Base-by-base conservation (phyloP, 30 jellyfish, hydroid and myxozoan genomes). In the Cassiopea xamachana region DNA sequence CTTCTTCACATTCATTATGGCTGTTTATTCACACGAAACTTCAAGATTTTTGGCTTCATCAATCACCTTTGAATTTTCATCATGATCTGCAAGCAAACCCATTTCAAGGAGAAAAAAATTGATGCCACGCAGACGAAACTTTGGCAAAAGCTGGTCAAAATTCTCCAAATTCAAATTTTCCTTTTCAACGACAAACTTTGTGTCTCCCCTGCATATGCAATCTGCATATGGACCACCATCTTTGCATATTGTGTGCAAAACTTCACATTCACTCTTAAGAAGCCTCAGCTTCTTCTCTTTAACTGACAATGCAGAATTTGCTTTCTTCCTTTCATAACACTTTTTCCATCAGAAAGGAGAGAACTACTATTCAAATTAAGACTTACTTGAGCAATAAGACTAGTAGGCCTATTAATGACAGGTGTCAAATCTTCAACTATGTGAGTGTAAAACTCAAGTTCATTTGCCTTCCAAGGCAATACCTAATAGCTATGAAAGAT, bases 111-210 rank as follows among this genome's bases (percentile, higher is more conserved):
- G 91, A 27, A 27, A 27, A 61, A 82, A 82, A 82, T 82, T 69
- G 7, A 81, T 16, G 64, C 84, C 81, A 62, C 90, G 90, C n/a
- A 81, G 90, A 81, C 61, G 90, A 81, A 81, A 81, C 90, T 81
- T 81, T 27, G 39, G 39, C 39, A 27, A 27, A 27, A 27, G 39
- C 39, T 27, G 39, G 84, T 81, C 72, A 64, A 81, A 81, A 60
- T 81, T 81, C 84, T 60, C 90, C 59, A 14, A 5, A 60, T 60
- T 17, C n/a, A 81, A 84, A 84, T 18, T 81, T 2, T 60, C 90
- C 61, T 58, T 81, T 61, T 81, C 81, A 61, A 81, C 67, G 84
- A 48, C 69, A 81, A 81, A 81, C 12, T 81, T 55, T 45, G 69
- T 62, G 7, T 82, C 82, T 19, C 84, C 91, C 17, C 48, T 82